Evolutionary conservation across 2,888 invertebrate species (phyloP).

Genomic region (Sylvicola fuscatus): DNA sequence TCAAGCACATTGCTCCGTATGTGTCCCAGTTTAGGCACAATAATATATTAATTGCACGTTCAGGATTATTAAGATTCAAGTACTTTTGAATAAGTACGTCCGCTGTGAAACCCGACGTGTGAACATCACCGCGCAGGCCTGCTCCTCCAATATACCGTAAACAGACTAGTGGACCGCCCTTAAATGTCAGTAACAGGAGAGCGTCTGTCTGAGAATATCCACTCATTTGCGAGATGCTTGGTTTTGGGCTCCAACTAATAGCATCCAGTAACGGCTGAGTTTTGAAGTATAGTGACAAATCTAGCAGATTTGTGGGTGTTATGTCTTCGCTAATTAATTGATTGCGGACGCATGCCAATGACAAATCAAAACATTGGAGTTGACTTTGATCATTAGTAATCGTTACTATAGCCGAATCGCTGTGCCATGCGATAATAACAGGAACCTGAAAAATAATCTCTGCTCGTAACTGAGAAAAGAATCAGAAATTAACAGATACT

Average conservation of each 20-base stretch:
- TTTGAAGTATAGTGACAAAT: constrained; percentile 31
- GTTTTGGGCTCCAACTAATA: constrained; percentile 36
- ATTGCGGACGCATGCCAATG: constrained; percentile 41
- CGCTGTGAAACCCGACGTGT: constrained; percentile 31
- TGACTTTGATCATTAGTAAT: constrained; percentile 51
- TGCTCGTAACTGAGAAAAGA: constrained; percentile 1
- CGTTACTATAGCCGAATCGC: constrained; percentile 42
- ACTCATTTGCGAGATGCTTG: constrained; percentile 20
- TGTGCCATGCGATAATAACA: constrained; percentile 48
- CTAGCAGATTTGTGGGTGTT: constrained; percentile 36
- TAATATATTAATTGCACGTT: constrained; percentile 45
- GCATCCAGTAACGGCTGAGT: constrained; percentile 32
- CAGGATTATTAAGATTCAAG: constrained; percentile 37
- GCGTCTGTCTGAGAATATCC: constrained; percentile 29
- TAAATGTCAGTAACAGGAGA: constrained; percentile 34
- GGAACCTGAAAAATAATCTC: constrained; percentile 30
- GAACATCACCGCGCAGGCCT: constrained; percentile 24
- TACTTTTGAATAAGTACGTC: constrained; percentile 41
- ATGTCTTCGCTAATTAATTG: constrained; percentile 46
- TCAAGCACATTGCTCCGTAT: constrained; percentile 52
- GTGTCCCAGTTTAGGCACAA: constrained; percentile 55
- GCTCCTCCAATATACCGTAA: constrained; percentile 31
- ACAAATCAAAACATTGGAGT: constrained; percentile 53
- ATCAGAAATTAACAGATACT: constrained; percentile 23
- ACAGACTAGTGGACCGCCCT: constrained; percentile 37